Base-by-base conservation (phyloP, 2,797 vertebrate genomes). In the Mus caroli region DNA sequence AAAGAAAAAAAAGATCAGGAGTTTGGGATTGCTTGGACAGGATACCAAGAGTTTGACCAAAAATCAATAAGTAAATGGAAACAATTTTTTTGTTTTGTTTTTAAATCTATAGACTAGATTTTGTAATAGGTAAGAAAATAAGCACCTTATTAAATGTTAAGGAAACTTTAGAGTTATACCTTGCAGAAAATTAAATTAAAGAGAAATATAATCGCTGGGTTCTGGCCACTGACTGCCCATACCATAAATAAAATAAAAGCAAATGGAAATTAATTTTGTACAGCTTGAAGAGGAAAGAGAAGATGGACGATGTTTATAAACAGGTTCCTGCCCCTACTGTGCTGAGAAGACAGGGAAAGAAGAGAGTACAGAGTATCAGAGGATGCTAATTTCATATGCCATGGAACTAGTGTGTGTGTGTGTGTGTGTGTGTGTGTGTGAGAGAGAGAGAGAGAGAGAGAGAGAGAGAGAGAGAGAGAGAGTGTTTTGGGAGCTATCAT, bases 101-200 rank as follows among this genome's bases (percentile, higher is more conserved):
- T 28, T 46, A 54, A 40, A 71, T 77, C 58, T 7, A 46, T 50
- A 13, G 28, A 1, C 46, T 94, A 90, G 40, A 20, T 92, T 96
- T 86, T 10, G 10, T 85, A 89, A 88, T 62, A 92, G 93, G 62
- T 89, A 87, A 90, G 92, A 62, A 92, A 91, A 69, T 15, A 80
- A 56, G 73, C 43, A 46, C 20, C 52, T 46, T 90, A 26, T 46
- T 60, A 24, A 85, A 92, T 94, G 3, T 9, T 79, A 6, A 88
- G 54, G 37, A 94, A 94, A 94, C 20, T 75, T 95, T 37, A 94
- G 69, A 91, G 79, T 40, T 89, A 50, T 34, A 89, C 37, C 52
- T 71, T 91, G 75, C 78, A 90, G 56, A 83, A 95, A 90, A 92
- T 73, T 20, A 90, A 75, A 93, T 24, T 87, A 83, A 71, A 85